A percentile compares a stretch with the other conserved stretches of the same genome.
phyloP scores from a whole-genome alignment of 92 coral and sea anemone species.

The Actinernus sp. region DNA sequence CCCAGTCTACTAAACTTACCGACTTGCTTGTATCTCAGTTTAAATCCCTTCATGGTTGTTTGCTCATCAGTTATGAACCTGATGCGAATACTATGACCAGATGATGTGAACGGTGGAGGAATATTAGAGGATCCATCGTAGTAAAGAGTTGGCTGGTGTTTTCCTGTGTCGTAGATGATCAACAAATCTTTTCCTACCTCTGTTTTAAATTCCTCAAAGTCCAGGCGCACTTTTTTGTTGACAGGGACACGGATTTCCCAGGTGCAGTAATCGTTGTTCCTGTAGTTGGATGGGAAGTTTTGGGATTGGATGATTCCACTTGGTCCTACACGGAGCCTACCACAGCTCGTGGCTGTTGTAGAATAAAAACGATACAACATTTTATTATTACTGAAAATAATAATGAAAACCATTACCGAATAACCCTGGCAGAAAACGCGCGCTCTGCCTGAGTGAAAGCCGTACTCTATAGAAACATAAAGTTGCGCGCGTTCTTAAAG shows the following conservation, averaged over 20 bases:
- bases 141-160: constrained; percentile 45
- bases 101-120: constrained; percentile 87
- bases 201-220: constrained; percentile 78
- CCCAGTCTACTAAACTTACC: constrained; percentile 54
- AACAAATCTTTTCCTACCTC: constrained; percentile 74
- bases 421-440: too few species aligned
- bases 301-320: constrained; percentile 73
- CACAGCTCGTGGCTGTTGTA: constrained; percentile 90
- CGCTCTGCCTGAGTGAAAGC: too few species aligned
- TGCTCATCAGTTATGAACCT: constrained; percentile 83
- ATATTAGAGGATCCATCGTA: constrained; percentile 72
- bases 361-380: too few species aligned
- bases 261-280: constrained; percentile 87
- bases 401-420: too few species aligned
- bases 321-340: constrained; percentile 79
- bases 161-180: constrained; percentile 74
- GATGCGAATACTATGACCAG: constrained; percentile 80
- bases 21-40: constrained; percentile 71
- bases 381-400: not conserved
- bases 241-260: constrained; percentile 93
- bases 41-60: constrained; percentile 79
- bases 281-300: constrained; percentile 79
- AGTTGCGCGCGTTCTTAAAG: too few species aligned
- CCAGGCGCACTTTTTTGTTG: constrained; percentile 84
- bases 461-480: too few species aligned